Evolutionary conservation across 2,113 vertebrate species (phyloP).

Genomic region (Eretmodus cyanostictus): DNA sequence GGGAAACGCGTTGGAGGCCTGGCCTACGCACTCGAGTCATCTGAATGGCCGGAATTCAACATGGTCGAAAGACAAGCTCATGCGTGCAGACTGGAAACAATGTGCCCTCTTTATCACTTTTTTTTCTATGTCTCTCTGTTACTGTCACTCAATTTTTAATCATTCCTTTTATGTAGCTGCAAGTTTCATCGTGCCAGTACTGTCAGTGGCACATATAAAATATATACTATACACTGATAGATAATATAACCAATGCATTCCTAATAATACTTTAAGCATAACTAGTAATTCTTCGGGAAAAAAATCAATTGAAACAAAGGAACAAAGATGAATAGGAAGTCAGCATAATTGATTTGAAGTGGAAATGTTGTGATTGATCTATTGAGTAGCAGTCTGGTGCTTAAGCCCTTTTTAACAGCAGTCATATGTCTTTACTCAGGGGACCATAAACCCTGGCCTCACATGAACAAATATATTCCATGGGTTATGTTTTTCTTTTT

Average conservation of each 20-base stretch:
- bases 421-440: slow-evolving; percentile 51
- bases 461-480: not conserved
- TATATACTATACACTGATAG: not conserved
- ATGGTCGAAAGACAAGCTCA: slow-evolving; percentile 75
- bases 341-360: slow-evolving; percentile 64
- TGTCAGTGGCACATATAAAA: not conserved
- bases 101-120: slow-evolving; percentile 55
- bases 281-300: not conserved
- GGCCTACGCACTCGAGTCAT: slow-evolving; percentile 81
- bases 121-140: slow-evolving; percentile 53
- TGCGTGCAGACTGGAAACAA: slow-evolving; percentile 80
- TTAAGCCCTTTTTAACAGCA: slow-evolving; percentile 51
- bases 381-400: slow-evolving; percentile 62
- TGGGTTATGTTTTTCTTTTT: not conserved
- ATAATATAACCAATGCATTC: not conserved
- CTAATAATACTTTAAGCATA: not conserved
- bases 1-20: slow-evolving; percentile 84
- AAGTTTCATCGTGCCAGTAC: not conserved
- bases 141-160: slow-evolving; percentile 36
- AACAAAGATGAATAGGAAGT: slow-evolving; percentile 28
- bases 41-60: slow-evolving; percentile 85
- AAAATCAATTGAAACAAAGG: not conserved
- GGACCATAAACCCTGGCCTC: slow-evolving; percentile 13
- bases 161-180: slow-evolving; percentile 29
- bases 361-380: slow-evolving; percentile 76